Conservation (phyloP, 1,140 invertebrate genomes). For the Rhynchophorus ferrugineus region DNA sequence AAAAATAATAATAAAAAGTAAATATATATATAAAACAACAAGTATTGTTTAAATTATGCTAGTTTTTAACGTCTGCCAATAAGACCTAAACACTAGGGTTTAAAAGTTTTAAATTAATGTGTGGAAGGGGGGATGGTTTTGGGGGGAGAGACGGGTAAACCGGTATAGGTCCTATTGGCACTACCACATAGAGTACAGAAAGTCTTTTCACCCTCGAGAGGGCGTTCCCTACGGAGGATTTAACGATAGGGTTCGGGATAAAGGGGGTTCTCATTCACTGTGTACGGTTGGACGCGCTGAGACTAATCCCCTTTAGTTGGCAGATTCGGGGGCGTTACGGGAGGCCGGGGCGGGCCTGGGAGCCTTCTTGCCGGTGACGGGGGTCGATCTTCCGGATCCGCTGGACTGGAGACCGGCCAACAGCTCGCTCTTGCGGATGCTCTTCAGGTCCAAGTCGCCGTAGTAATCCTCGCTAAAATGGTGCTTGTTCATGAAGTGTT, state of each 20-base stretch:
- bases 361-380: slow-evolving; percentile 23
- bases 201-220: no score
- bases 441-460: slow-evolving; percentile 86
- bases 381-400: slow-evolving; percentile 44
- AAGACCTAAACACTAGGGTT: no score
- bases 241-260: no score
- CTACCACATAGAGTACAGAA: no score
- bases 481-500: slow-evolving; percentile 2
- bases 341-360: slow-evolving; percentile 37
- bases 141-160: no score
- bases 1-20: background rate
- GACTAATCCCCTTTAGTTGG: slow-evolving; percentile 19
- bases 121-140: no score
- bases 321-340: slow-evolving; percentile 32
- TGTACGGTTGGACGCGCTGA: background rate
- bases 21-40: background rate
- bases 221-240: no score
- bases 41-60: no score
- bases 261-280: no score
- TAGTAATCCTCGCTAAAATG: slow-evolving; percentile 89
- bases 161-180: no score
- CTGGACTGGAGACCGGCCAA: slow-evolving; percentile 66
- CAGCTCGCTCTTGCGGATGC: slow-evolving; percentile 85
- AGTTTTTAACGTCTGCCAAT: no score
- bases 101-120: no score